phyloP scores from a whole-genome alignment of 1,140 invertebrate species.

The Brachionus manjavacas region DNA sequence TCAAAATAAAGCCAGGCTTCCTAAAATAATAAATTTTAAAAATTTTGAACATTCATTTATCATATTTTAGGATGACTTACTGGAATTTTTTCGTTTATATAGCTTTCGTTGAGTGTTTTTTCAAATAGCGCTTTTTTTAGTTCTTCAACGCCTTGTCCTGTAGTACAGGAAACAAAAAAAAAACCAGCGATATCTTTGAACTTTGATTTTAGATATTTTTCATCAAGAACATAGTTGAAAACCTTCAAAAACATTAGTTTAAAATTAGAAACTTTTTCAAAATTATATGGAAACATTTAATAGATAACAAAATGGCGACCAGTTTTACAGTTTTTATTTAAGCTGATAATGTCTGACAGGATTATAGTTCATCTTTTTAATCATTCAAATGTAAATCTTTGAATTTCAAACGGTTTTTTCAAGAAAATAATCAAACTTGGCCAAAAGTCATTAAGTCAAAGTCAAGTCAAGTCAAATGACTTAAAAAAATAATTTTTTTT shows the following conservation, averaged over 20 bases:
- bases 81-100: conserved; percentile 51
- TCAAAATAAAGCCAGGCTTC: conserved; percentile 47
- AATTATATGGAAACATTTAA: too few relatives aligned
- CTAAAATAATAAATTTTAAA: neutral
- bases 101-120: neutral
- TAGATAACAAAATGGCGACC: too few relatives aligned
- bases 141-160: conserved; percentile 47
- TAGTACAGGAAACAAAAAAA: conserved; percentile 50
- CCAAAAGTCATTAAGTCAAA: too few relatives aligned
- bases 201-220: conserved; percentile 46
- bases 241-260: neutral
- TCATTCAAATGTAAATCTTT: too few relatives aligned
- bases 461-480: too few relatives aligned
- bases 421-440: too few relatives aligned
- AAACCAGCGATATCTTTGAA: conserved; percentile 53
- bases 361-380: too few relatives aligned
- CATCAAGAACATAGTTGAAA: conserved; percentile 45
- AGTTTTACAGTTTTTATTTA: too few relatives aligned
- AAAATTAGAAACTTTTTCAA: too few relatives aligned
- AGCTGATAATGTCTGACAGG: too few relatives aligned
- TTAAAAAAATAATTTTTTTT: too few relatives aligned
- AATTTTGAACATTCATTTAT: neutral
- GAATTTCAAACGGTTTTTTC: too few relatives aligned
- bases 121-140: neutral
- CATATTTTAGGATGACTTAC: neutral